Percentiles rank a stretch among this genome's conserved stretches.
These are phyloP conservation scores for Zoanthus sansibaricus DNA, from an alignment of 92 coral and sea anemone genomes.

Conservation along the genomic window DNA sequence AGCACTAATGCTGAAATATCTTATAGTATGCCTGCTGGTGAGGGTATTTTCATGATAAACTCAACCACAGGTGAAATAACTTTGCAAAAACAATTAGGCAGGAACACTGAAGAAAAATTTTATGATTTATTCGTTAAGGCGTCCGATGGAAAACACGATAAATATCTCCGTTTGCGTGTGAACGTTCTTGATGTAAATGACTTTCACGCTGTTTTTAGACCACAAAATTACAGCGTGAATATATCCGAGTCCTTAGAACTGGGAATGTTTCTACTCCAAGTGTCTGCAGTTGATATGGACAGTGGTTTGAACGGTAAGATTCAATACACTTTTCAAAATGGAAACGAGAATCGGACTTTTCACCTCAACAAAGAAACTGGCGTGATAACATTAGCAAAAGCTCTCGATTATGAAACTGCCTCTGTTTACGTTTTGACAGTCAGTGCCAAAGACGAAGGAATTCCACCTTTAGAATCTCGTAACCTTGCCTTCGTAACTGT, in stretches of 20 bases:
- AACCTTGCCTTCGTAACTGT: constrained; percentile 48
- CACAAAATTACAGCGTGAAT: constrained; percentile 23
- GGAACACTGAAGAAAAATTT: not conserved
- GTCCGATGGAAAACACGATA: constrained; percentile 44
- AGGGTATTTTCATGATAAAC: constrained; percentile 23
- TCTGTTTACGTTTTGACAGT: constrained; percentile 15
- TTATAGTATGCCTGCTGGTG: constrained; percentile 41
- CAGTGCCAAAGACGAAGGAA: constrained; percentile 54
- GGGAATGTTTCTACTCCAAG: constrained; percentile 9
- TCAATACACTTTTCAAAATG: constrained; percentile 19
- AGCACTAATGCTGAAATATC: constrained; percentile 38
- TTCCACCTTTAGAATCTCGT: constrained; percentile 48
- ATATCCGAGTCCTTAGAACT: constrained; percentile 18
- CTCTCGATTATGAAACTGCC: constrained; percentile 49
- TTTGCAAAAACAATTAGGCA: constrained; percentile 15
- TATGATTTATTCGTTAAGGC: constrained; percentile 40
- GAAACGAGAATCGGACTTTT: constrained; percentile 45
- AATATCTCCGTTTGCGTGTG: constrained; percentile 4
- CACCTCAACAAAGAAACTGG: constrained; percentile 31
- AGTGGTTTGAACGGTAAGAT: constrained; percentile 2
- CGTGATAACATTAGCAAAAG: constrained; percentile 21
- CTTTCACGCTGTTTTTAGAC: constrained; percentile 29
- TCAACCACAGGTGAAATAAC: constrained; percentile 37
- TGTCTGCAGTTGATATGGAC: constrained; percentile 42
- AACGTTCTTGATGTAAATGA: constrained; percentile 46